Conservation (phyloP, 2,888 invertebrate genomes). For the Apantesis nais region DNA sequence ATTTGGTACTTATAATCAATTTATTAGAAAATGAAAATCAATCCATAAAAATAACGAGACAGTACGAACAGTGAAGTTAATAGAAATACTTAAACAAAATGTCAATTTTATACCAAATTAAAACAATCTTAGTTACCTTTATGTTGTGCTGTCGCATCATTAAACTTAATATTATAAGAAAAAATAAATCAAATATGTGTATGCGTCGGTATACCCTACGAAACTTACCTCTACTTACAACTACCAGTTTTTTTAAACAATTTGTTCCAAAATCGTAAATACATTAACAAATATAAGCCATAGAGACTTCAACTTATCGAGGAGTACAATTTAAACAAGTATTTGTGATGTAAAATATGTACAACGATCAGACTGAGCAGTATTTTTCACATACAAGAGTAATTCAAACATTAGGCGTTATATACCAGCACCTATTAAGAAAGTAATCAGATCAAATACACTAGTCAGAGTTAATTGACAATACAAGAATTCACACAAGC, state of each 20-base stretch:
- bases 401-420: conserved; percentile 41
- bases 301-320: conserved; percentile 54
- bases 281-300: conserved; percentile 67
- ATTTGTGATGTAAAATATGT: conserved; percentile 78
- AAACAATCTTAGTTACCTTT: conserved; percentile 54
- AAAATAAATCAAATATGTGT: conserved; percentile 55
- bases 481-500: conserved; percentile 32
- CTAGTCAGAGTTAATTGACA: conserved; percentile 47
- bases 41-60: conserved; percentile 79
- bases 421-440: conserved; percentile 56
- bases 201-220: conserved; percentile 58
- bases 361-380: conserved; percentile 62
- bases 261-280: conserved; percentile 74
- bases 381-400: conserved; percentile 39
- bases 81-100: conserved; percentile 65
- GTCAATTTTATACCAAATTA: conserved; percentile 73
- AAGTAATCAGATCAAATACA: conserved; percentile 59
- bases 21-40: conserved; percentile 82
- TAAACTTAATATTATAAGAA: conserved; percentile 48
- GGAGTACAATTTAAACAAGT: conserved; percentile 49
- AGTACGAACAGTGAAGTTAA: conserved; percentile 72
- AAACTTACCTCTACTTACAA: conserved; percentile 58
- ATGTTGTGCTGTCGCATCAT: conserved; percentile 52
- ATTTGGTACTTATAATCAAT: conserved; percentile 55
- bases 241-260: conserved; percentile 64